Conservation (phyloP, 2,888 invertebrate genomes). For the Dolichopus griseipennis region DNA sequence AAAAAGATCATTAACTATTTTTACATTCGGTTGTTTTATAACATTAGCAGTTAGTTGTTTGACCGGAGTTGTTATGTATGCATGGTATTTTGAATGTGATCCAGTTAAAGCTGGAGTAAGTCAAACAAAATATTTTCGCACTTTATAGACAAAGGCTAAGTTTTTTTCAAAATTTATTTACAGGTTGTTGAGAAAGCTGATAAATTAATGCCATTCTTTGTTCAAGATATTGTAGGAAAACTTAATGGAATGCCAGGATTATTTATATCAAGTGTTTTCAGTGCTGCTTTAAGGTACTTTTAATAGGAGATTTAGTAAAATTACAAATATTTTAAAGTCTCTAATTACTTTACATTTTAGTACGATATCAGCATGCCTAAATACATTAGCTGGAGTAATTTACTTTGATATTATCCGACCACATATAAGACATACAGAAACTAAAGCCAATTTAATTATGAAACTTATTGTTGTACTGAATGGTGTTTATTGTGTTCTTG, state of each 20-base stretch:
- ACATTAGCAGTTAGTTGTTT: constrained; percentile 48
- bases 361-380: constrained; percentile 45
- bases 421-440: constrained; percentile 31
- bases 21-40: constrained; percentile 44
- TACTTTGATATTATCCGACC: constrained; percentile 46
- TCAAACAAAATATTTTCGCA: not conserved
- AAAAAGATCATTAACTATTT: constrained; percentile 46
- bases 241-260: constrained; percentile 46
- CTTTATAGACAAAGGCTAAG: no score
- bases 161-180: no score
- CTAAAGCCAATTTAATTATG: constrained; percentile 41
- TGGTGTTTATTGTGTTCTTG: constrained; percentile 51
- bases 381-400: constrained; percentile 45
- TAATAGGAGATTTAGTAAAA: not conserved
- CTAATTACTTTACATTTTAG: constrained; percentile 30
- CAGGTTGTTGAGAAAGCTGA: constrained; percentile 29
- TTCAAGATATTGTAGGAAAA: constrained; percentile 43
- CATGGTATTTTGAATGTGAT: constrained; percentile 48
- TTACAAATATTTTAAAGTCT: no score
- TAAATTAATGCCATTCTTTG: constrained; percentile 46
- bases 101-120: constrained; percentile 44
- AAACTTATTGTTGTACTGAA: constrained; percentile 34
- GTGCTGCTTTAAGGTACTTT: constrained; percentile 45
- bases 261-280: constrained; percentile 48
- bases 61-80: constrained; percentile 47